Conservation (phyloP, 2,113 vertebrate species). For the Sinocyclocheilus anophthalmus region DNA sequence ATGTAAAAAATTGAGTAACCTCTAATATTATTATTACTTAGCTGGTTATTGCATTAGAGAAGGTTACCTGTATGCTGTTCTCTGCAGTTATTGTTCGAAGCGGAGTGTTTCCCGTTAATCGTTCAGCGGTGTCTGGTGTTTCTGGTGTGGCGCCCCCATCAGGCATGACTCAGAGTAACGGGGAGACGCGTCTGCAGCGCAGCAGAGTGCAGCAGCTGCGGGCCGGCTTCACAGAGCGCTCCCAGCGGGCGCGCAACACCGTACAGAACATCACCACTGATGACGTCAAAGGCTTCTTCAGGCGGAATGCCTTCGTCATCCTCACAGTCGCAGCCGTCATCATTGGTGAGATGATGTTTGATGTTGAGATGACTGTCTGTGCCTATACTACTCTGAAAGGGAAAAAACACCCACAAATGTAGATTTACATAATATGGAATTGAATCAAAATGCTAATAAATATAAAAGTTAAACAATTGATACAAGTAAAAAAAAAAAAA, state of each 20-base stretch:
- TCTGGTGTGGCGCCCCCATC: not conserved
- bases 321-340: constrained; percentile 91
- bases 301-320: constrained; percentile 91
- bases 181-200: constrained; percentile 79
- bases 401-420: too few species aligned
- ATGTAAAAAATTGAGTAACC: not conserved
- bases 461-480: not conserved
- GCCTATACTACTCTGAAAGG: not conserved
- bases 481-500: not conserved
- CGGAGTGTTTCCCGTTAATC: not conserved
- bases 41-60: not conserved
- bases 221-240: constrained; percentile 82
- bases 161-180: constrained; percentile 86
- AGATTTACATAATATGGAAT: not conserved
- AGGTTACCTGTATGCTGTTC: not conserved
- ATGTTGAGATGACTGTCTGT: not conserved
- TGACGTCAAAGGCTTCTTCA: constrained; percentile 85
- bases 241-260: constrained; percentile 83
- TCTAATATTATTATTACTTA: not conserved
- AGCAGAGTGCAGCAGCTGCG: constrained; percentile 84
- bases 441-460: not conserved
- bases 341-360: constrained; percentile 81
- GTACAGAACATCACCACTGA: constrained; percentile 85
- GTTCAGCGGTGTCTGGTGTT: not conserved
- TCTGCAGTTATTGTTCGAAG: not conserved